phyloP scores from a whole-genome alignment of 2,113 vertebrate genomes.

The Cyphomyrus discorhynchus region DNA sequence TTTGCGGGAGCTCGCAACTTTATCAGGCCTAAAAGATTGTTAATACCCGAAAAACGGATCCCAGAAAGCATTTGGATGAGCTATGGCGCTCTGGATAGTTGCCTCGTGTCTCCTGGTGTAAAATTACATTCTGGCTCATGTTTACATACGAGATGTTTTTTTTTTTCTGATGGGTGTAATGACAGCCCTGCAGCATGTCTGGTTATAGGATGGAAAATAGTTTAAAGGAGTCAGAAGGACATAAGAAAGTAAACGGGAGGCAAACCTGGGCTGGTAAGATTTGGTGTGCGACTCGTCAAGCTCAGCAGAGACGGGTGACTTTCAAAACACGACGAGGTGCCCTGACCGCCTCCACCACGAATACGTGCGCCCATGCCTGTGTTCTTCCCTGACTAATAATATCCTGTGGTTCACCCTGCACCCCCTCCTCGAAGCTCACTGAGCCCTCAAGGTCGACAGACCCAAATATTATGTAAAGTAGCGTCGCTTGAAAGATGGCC shows the following conservation, averaged over 20 bases:
- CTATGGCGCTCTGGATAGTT: not conserved
- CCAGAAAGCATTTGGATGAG: not conserved
- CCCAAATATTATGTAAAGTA: constrained; percentile 8
- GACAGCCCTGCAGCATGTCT: not conserved
- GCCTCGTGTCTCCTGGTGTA: not conserved
- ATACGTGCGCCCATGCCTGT: not conserved
- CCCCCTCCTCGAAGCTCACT: not conserved
- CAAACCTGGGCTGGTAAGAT: not conserved
- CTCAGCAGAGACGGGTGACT: not conserved
- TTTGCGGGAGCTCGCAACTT: not conserved
- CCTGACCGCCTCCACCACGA: not conserved
- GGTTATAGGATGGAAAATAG: not conserved
- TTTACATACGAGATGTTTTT: not conserved
- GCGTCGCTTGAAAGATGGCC: not conserved
- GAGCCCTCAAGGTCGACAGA: not conserved
- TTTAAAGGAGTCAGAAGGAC: not conserved
- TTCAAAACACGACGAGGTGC: not conserved
- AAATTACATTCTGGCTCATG: not conserved
- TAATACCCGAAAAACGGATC: not conserved
- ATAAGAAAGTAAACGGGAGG: not conserved
- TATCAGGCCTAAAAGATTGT: not conserved
- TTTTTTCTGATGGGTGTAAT: not conserved
- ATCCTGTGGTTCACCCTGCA: not conserved
- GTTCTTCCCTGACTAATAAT: not conserved
- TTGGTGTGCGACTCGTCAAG: not conserved